phyloP scores from a whole-genome alignment of 2,888 invertebrate species.

The Hartigia nigra region DNA sequence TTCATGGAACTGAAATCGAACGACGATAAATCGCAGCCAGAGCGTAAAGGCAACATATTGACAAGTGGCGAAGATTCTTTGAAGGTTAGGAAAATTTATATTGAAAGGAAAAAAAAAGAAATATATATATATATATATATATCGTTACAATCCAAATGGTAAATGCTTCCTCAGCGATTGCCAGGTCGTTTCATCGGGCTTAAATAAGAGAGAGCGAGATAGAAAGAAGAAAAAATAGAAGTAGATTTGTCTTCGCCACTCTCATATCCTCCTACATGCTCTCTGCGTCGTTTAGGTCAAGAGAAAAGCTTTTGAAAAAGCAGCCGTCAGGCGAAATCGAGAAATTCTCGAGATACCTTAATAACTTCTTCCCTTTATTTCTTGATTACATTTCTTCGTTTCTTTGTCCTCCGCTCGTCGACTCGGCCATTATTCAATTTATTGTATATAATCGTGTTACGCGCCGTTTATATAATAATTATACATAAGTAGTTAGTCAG shows the following conservation, averaged over 20 bases:
- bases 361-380: background rate
- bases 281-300: background rate
- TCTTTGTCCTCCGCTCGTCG: background rate
- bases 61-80: background rate
- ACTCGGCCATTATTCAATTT: background rate
- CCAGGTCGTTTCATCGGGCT: background rate
- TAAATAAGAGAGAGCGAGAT: background rate
- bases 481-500: background rate
- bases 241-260: background rate
- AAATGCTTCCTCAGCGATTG: background rate
- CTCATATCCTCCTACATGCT: background rate
- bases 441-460: background rate
- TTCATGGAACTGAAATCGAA: background rate
- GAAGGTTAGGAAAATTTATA: background rate
- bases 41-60: background rate
- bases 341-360: background rate
- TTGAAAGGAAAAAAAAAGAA: background rate
- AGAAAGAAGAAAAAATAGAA: background rate
- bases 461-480: background rate
- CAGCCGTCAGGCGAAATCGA: background rate
- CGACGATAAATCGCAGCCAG: background rate
- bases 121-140: background rate
- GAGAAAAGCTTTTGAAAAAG: background rate
- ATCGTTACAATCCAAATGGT: background rate
- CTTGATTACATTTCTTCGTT: background rate